These are phyloP conservation scores for Polymixis lichenea DNA, from an alignment of 2,888 invertebrate species.

Conservation along the genomic window DNA sequence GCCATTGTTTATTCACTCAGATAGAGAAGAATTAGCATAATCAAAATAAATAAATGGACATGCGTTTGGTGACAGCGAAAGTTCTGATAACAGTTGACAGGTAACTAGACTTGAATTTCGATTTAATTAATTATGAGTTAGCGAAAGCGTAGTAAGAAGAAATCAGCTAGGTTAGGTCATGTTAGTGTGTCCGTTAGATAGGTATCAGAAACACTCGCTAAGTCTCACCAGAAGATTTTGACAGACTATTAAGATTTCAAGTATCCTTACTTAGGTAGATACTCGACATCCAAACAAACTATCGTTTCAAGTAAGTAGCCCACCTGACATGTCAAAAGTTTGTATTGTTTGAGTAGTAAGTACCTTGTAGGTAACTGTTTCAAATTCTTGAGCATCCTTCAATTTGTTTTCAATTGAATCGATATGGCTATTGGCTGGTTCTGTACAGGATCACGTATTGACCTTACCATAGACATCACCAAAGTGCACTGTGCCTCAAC, in stretches of 20 bases:
- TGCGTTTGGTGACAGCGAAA: constrained; percentile 63
- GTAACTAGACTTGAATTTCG: constrained; percentile 11
- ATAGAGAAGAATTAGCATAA: constrained; percentile 30
- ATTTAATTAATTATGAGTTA: constrained; percentile 19
- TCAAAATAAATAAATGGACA: constrained; percentile 44
- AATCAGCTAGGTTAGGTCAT: constrained; percentile 1
- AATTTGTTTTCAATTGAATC: not conserved
- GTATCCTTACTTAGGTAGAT: not conserved
- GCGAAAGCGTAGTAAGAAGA: constrained; percentile 42
- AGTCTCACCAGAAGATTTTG: not conserved
- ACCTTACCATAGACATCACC: not conserved
- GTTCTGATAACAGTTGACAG: constrained; percentile 45
- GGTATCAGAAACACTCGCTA: not conserved
- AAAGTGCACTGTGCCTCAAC: not conserved
- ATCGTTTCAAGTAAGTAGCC: not conserved
- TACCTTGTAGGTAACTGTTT: not conserved
- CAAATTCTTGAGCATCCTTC: not conserved
- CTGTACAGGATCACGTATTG: not conserved
- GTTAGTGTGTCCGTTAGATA: constrained; percentile 9
- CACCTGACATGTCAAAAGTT: not conserved
- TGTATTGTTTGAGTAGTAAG: no score
- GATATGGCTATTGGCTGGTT: not conserved
- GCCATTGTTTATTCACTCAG: constrained; percentile 45
- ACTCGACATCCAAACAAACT: constrained; percentile 11
- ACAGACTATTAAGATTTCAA: constrained; percentile 3